Evolutionary conservation across 2,888 invertebrate species (phyloP).

Genomic region (Dryobota labecula): DNA sequence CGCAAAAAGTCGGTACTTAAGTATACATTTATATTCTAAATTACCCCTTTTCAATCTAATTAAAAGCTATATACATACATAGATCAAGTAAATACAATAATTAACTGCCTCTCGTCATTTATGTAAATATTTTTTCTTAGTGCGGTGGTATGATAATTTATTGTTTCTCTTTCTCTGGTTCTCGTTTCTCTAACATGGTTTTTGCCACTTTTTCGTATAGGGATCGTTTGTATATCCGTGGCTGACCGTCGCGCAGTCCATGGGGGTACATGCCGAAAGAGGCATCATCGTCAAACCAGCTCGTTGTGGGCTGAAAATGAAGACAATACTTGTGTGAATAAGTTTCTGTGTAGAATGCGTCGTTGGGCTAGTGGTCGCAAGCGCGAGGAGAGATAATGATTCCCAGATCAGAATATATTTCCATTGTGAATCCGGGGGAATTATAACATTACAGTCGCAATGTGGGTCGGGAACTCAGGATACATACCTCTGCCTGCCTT

Average conservation of each 20-base stretch:
- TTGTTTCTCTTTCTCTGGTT: slow-evolving; percentile 67
- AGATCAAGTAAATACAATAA: slow-evolving; percentile 39
- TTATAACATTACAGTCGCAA: too few relatives aligned
- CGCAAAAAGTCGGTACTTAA: slow-evolving; percentile 9
- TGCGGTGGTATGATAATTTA: slow-evolving; percentile 51
- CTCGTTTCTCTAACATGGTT: slow-evolving; percentile 76
- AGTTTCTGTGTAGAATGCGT: neutral
- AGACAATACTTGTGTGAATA: neutral
- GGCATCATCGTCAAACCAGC: slow-evolving; percentile 84
- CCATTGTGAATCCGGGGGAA: too few relatives aligned
- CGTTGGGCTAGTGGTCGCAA: too few relatives aligned
- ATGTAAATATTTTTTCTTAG: slow-evolving; percentile 5
- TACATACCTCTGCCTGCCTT: too few relatives aligned
- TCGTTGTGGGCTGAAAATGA: slow-evolving; percentile 80
- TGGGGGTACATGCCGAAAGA: slow-evolving; percentile 77
- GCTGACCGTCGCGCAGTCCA: slow-evolving; percentile 78
- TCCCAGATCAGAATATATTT: too few relatives aligned
- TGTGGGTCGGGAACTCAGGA: too few relatives aligned
- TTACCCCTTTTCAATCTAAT: slow-evolving; percentile 42
- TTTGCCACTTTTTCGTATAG: slow-evolving; percentile 81
- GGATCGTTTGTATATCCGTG: slow-evolving; percentile 87
- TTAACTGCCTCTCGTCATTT: slow-evolving; percentile 39
- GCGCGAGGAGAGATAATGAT: too few relatives aligned
- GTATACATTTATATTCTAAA: slow-evolving; percentile 9
- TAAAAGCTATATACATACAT: slow-evolving; percentile 56